Evolutionary conservation across 1,140 invertebrate species (phyloP), one percentile per base, ranked within the genome.

Genomic region (Drosophila navojoa): DNA sequence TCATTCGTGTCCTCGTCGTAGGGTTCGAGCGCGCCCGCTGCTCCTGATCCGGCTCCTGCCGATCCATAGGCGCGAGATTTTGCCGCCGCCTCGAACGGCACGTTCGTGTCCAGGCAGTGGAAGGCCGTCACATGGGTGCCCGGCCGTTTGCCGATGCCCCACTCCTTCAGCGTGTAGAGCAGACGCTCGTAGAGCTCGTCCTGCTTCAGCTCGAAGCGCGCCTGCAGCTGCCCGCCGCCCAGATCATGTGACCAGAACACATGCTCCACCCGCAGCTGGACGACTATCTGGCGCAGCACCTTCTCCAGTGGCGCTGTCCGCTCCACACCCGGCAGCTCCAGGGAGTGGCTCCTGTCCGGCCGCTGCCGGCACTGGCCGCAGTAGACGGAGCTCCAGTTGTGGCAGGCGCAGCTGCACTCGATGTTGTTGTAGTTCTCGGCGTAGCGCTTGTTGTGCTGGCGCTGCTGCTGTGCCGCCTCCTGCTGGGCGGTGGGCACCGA

Each of bases 181-280:
- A 93, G 71, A 0, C 81, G 63, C 68, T 93, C 93, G 62, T 92
- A 93, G n/a, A 78, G 77, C 19, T 85, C 71, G 13, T 91, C 90
- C 61, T 84, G 85, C 64, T 79, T 76, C 25, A 93, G 64, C 2
- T 92, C 78, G 59, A 93, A 92, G 16, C 79, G 79, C 0, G 63
- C 79, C 47, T 87, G 82, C 10, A 87, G 50, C 47, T 77, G 81
- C 0, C 35, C 35, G 0, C 71, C 84, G 0, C 22, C 22, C 3
- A 76, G 40, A 13, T 87, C 79, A 22, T 74, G 61, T 0, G 84
- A 63, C 84, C 84, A 87, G 25, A 87, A 87, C 6, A 82, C 79
- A 15, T 77, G 58, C 55, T 84, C 71, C 45, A 87, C 15, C 0
- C 69, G 53, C 79, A 89, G 42, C 25, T 82, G 64, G 11, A 25